Conservation (phyloP, 1,140 invertebrate species). For the Heliconius hermathena region DNA sequence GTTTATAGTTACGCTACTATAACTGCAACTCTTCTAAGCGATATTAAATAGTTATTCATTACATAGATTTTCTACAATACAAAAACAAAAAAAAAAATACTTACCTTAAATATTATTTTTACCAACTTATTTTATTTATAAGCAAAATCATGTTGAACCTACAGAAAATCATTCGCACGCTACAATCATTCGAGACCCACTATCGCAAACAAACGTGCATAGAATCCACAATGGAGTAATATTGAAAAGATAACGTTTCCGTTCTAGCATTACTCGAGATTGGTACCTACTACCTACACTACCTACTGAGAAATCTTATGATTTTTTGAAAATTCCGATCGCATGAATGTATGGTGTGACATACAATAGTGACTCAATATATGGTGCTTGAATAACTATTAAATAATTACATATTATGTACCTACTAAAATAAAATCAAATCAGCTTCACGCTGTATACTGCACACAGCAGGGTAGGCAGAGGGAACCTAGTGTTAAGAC, state of each 20-base stretch:
- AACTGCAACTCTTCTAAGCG: too few species aligned
- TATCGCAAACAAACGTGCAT: constrained; percentile 38
- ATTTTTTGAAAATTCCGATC: not conserved
- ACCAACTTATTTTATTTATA: too few species aligned
- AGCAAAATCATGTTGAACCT: not conserved
- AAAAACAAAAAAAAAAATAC: too few species aligned
- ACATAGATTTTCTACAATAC: too few species aligned
- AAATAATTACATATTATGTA: not conserved
- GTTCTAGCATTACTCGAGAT: constrained; percentile 14
- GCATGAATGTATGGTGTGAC: not conserved
- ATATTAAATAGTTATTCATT: too few species aligned
- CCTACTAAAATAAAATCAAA: too few species aligned
- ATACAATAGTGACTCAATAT: not conserved
- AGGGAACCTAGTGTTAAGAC: too few species aligned
- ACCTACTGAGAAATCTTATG: not conserved
- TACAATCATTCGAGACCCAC: constrained; percentile 31
- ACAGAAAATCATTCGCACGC: constrained; percentile 32
- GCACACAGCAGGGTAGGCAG: too few species aligned
- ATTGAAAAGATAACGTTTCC: constrained; percentile 31
- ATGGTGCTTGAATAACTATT: not conserved
- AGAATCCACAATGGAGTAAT: constrained; percentile 34
- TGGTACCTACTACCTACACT: not conserved
- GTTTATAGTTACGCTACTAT: too few species aligned
- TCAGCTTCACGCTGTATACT: too few species aligned
- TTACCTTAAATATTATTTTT: too few species aligned